Evolutionary conservation across 2,888 invertebrate species (phyloP), one percentile per base, ranked within the genome.

Genomic region (Ptilodon capucinus): DNA sequence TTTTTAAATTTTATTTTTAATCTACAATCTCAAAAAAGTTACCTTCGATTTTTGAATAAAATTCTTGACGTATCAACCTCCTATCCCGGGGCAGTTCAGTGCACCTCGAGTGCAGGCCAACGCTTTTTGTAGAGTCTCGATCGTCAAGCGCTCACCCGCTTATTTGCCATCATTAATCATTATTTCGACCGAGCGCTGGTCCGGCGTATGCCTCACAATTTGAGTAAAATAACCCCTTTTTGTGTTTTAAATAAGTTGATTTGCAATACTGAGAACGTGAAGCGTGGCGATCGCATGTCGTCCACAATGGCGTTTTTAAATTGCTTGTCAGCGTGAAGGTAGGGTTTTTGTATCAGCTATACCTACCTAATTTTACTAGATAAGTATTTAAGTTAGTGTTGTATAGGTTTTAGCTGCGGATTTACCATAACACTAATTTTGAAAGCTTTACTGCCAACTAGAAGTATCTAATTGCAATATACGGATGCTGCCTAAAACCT

Each of bases 151-250:
- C 81, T 79, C 84, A 91, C 86, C 91, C 91, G 91, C 89, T 91
- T 91, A 91, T 91, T 91, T 91, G 81, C 79, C 72, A 87, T 84
- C 91, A 91, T 91, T 88, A 91, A 91, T 91, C 91, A 91, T 91
- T 86, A 90, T 89, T 89, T 88, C 79, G 86, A 82, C 77, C 81
- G 81, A 80, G 76, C 76, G 68, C 69, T 77, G 79, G 79, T 71
- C 79, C 74, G 66, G 64, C 67, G 82, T 79, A 76, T 76, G 79
- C 77, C 74, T 81, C 76, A 84, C 82, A 82, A 86, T 86, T 88
- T 88, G 76, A 84, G 84, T n/a, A 86, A 85, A 89, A 88, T 87
- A 88, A 89, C 86, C 87, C 88, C 86, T 88, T 89, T 89, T 90
- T 87, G 74, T 82, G 61, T 75, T 71, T 71, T 66, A 70, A 68